Base-by-base conservation (phyloP, 2,888 invertebrate species). In the Protonemura montana region DNA sequence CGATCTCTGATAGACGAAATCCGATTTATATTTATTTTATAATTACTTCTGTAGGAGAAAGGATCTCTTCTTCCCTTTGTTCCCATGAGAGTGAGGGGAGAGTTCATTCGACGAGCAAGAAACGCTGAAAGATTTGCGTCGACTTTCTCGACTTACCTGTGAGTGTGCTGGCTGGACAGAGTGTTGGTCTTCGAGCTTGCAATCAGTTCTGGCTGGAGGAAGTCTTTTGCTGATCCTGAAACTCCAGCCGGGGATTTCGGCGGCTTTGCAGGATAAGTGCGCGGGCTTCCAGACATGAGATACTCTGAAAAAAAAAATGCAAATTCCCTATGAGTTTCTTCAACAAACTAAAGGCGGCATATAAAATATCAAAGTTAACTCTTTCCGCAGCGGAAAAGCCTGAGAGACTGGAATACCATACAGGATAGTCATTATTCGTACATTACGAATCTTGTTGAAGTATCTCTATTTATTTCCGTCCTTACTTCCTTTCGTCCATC, bases 211-310 rank as follows among this genome's bases (percentile, higher is more conserved):
- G 86, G 86, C 85, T 87, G 87, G 25, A 88, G 80, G 86, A 88
- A 88, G 86, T 88, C 88, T 81, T 88, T 88, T 85, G 85, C 82
- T 42, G 85, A 42, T 29, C 81, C 81, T 0, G 86, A 82, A 25
- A 42, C 86, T 13, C 86, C 87, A 25, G 87, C 87, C 0, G 87
- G 88, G 25, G 88, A 87, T 77, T 88, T 88, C 29, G 88, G 86
- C 28, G 87, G 85, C 85, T 87, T 87, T 59, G 90, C 90, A 26
- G 91, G 91, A 89, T 91, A 91, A 87, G 89, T 91, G 87, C 91
- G 89, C 85, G 91, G 91, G 89, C 91, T 91, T 88, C 91, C 91
- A 81, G 91, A 90, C 91, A 91, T 91, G 89, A 91, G 89, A 89
- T 91, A 91, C 89, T 91, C 91, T 91, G 90, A 30, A 91, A 91